Evolutionary conservation across 2,888 invertebrate species (phyloP).

Genomic region (Hololepta plana): DNA sequence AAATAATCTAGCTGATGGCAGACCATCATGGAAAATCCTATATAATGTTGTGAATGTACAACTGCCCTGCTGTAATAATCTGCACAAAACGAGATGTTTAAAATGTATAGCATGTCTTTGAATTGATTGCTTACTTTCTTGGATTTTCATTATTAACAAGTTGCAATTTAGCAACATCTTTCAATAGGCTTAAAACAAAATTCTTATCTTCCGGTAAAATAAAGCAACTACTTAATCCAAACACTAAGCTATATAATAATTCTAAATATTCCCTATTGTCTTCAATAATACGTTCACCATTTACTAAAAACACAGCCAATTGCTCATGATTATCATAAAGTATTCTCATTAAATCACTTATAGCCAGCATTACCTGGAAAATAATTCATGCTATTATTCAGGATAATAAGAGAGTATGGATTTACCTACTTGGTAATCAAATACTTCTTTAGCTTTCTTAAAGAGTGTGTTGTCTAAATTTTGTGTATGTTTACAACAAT

Average conservation of each 20-base stretch:
- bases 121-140: conserved; percentile 23
- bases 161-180: conserved; percentile 53
- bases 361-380: conserved; percentile 11
- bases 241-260: conserved; percentile 36
- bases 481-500: conserved; percentile 55
- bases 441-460: conserved; percentile 63
- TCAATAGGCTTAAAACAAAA: conserved; percentile 41
- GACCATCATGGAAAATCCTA: conserved; percentile 27
- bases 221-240: conserved; percentile 55
- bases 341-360: conserved; percentile 35
- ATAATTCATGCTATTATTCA: conserved; percentile 3
- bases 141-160: conserved; percentile 51
- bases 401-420: conserved; percentile 3
- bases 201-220: conserved; percentile 58
- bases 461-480: conserved; percentile 45
- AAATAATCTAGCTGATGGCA: conserved; percentile 83
- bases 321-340: conserved; percentile 51
- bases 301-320: conserved; percentile 47
- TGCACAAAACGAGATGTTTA: conserved; percentile 17
- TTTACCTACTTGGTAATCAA: conserved; percentile 57
- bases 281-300: conserved; percentile 38
- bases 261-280: conserved; percentile 17
- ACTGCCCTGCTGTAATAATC: conserved; percentile 66
- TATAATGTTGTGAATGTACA: conserved; percentile 79
- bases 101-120: conserved; percentile 4